These are phyloP conservation scores for Nebria ingens DNA, from an alignment of 1,140 invertebrate genomes.

Conservation along the genomic window DNA sequence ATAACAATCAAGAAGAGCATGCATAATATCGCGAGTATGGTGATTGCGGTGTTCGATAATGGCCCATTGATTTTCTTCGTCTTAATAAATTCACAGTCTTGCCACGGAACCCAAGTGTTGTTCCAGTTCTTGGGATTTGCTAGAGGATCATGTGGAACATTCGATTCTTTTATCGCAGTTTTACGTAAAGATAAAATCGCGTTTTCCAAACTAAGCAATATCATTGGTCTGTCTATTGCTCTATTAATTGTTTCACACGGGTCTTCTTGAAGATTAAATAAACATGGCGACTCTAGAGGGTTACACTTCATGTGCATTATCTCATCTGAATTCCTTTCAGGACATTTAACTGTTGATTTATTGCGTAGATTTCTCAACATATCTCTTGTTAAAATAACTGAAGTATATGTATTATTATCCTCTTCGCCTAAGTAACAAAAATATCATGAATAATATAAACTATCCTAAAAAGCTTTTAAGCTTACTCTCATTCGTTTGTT, in stretches of 20 bases:
- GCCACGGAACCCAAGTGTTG: slow-evolving; percentile 46
- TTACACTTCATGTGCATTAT: slow-evolving; percentile 37
- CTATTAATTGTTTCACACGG: slow-evolving; percentile 70
- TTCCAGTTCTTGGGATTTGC: slow-evolving; percentile 45
- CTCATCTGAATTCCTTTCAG: slow-evolving; percentile 18
- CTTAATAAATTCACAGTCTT: slow-evolving; percentile 29
- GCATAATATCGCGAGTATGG: background rate
- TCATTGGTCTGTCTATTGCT: slow-evolving; percentile 35
- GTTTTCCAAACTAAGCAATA: slow-evolving; percentile 38
- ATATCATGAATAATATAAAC: too few relatives aligned
- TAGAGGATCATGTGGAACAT: slow-evolving; percentile 39
- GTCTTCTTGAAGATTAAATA: slow-evolving; percentile 63
- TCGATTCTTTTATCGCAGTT: slow-evolving; percentile 40
- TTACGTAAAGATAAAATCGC: slow-evolving; percentile 35
- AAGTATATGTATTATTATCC: background rate
- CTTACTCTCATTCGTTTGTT: too few relatives aligned
- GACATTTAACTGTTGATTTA: slow-evolving; percentile 35
- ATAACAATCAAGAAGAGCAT: background rate
- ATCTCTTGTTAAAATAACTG: slow-evolving; percentile 25
- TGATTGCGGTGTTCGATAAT: background rate
- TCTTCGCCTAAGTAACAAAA: background rate
- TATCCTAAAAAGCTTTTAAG: too few relatives aligned
- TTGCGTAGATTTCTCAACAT: slow-evolving; percentile 33
- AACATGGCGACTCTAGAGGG: slow-evolving; percentile 46
- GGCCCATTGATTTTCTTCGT: slow-evolving; percentile 15